Conservation (phyloP, 2,888 invertebrate genomes). For the Priocnemis perturbator region DNA sequence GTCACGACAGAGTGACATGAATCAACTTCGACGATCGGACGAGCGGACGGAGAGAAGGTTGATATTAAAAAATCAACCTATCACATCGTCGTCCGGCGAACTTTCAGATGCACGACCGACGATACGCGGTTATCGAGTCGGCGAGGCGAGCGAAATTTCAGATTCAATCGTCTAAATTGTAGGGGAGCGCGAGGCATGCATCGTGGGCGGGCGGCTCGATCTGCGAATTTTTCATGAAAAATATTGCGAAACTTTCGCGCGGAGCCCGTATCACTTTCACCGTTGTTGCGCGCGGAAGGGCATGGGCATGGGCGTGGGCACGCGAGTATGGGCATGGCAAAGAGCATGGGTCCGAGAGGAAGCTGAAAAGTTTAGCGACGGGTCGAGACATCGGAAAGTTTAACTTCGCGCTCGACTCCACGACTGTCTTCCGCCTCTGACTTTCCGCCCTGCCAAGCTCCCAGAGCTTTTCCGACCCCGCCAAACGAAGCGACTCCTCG, state of each 20-base stretch:
- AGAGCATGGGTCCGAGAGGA: not conserved
- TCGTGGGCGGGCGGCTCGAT: no score
- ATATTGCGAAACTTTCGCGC: constrained; percentile 5
- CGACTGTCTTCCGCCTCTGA: not conserved
- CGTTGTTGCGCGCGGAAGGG: not conserved
- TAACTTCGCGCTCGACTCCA: not conserved
- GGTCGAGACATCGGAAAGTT: constrained; percentile 2
- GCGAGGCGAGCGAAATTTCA: constrained; percentile 3
- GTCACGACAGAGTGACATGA: no score
- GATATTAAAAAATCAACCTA: no score
- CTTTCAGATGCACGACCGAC: no score
- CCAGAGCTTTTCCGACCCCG: no score
- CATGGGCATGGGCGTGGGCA: not conserved
- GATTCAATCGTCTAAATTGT: not conserved
- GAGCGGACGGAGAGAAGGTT: no score
- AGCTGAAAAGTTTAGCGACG: constrained; percentile 13
- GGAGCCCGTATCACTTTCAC: constrained; percentile 15
- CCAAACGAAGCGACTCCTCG: not conserved
- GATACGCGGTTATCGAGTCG: not conserved
- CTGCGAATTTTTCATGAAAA: constrained; percentile 4
- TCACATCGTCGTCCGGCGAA: no score
- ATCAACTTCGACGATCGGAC: no score
- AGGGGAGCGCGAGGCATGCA: not conserved
- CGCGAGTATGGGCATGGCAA: not conserved
- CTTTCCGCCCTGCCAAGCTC: not conserved